Evolutionary conservation across 2,113 vertebrate species (phyloP), one percentile per base, ranked within the genome.

Genomic region (Lethenteron camtschaticum): DNA sequence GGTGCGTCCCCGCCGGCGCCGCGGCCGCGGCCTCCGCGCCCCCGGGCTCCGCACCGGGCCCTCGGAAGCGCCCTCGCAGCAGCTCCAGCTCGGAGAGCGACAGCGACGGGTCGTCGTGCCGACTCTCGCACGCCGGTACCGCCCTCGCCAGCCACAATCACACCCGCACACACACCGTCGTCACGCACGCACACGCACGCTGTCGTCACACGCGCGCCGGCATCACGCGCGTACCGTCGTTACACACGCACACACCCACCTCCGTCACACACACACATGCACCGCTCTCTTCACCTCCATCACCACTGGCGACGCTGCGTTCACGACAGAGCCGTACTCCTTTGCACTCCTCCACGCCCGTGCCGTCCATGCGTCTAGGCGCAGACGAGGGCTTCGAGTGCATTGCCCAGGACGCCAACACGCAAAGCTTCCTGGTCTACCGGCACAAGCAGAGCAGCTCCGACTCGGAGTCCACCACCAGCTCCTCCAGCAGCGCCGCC

Each of bases 401-500:
- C 0, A 84, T 88, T 74, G 89, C 77, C 78, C 92, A 96, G 78
- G 91, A 89, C 0, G 91, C 95, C 69, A 96, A 94, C 41, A 41
- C 41, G 3, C 91, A 99, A 79, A 96, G 94, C 75, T 99, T 99
- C 81, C 81, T 88, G 9, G 88, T 96, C 18, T 99, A 99, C 78
- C 85, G 94, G 55, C 96, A 83, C 0, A 91, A 96, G 78, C 83
- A 88, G 74, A 96, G 91, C 77, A 96, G 91, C 78, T 96, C 91
- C 0, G 94, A 99, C 79, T 96, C 94, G 0, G 94, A 99, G 75
- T 99, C 91, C 73, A 94, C 87, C 74, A 95, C 85, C 81, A 96
- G 85, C 77, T 96, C 89, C 81, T 96, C 87, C 78, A 99, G 94
- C 81, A 99, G 94, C 0, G 94, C 91, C 0, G 91, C 91, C n/a